phyloP scores from a whole-genome alignment of 1,140 invertebrate genomes.

The Helicorthomorpha holstii region DNA sequence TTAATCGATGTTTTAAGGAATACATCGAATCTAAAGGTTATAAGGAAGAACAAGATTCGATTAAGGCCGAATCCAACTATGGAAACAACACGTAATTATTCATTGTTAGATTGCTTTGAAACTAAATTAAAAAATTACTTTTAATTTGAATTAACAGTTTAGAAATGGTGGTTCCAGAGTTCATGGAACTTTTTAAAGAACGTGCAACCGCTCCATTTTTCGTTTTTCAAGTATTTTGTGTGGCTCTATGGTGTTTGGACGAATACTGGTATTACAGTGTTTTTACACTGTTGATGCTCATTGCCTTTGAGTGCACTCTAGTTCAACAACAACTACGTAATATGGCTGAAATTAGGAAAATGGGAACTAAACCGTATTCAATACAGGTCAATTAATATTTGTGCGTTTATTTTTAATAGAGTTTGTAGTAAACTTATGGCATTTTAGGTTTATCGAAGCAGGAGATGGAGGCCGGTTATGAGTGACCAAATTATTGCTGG shows the following conservation, averaged over 20 bases:
- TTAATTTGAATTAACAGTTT: slow-evolving; percentile 38
- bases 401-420: not conserved
- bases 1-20: slow-evolving; percentile 43
- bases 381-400: slow-evolving; percentile 40
- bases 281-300: slow-evolving; percentile 93
- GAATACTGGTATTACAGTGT: slow-evolving; percentile 96
- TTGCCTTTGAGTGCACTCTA: slow-evolving; percentile 94
- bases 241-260: slow-evolving; percentile 94
- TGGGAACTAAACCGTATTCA: slow-evolving; percentile 93
- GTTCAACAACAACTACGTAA: slow-evolving; percentile 95
- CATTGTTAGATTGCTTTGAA: not conserved
- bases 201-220: slow-evolving; percentile 98
- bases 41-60: slow-evolving; percentile 57
- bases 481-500: slow-evolving; percentile 84
- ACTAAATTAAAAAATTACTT: not conserved
- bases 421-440: not conserved
- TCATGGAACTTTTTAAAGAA: slow-evolving; percentile 91
- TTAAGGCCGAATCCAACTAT: slow-evolving; percentile 56
- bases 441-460: slow-evolving; percentile 70
- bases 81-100: slow-evolving; percentile 68
- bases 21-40: slow-evolving; percentile 80
- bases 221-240: slow-evolving; percentile 86
- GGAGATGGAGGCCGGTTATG: slow-evolving; percentile 74
- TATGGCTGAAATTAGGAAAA: slow-evolving; percentile 99
- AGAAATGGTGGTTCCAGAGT: slow-evolving; percentile 85